phyloP scores from a whole-genome alignment of 2,797 vertebrate genomes.

The Diplodus sargus region DNA sequence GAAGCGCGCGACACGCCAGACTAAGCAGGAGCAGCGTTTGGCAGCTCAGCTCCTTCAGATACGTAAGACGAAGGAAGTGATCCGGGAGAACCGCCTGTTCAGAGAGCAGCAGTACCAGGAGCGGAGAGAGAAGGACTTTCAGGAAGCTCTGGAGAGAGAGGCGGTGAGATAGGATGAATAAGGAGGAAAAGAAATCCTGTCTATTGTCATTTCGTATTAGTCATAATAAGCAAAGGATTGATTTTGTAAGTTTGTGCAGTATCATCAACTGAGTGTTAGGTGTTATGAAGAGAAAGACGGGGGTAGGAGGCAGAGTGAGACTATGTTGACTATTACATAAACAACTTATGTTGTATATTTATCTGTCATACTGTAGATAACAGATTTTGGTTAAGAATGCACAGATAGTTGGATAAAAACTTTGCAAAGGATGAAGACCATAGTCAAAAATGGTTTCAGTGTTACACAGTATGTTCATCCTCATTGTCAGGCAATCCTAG shows the following conservation, averaged over 20 bases:
- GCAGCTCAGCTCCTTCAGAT: slow-evolving; percentile 91
- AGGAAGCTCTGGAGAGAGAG: slow-evolving; percentile 91
- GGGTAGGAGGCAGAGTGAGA: slow-evolving; percentile 2
- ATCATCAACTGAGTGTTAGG: slow-evolving; percentile 23
- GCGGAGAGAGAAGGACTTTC: slow-evolving; percentile 88
- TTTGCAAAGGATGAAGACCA: not conserved
- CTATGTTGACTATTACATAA: not conserved
- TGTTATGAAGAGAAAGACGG: slow-evolving; percentile 8
- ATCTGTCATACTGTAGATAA: not conserved
- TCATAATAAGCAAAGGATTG: not conserved
- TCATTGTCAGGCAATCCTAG: not conserved
- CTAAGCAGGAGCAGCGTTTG: slow-evolving; percentile 91
- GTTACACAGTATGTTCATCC: slow-evolving; percentile 33
- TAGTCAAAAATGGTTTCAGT: slow-evolving; percentile 35
- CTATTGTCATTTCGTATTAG: slow-evolving; percentile 26
- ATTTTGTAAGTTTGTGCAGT: slow-evolving; percentile 14
- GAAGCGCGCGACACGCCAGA: slow-evolving; percentile 89
- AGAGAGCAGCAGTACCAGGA: slow-evolving; percentile 92
- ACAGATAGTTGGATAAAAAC: slow-evolving; percentile 25
- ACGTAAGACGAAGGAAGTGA: slow-evolving; percentile 90
- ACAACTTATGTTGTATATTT: slow-evolving; percentile 13
- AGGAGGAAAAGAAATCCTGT: slow-evolving; percentile 40
- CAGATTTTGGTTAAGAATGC: slow-evolving; percentile 6
- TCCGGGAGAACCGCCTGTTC: slow-evolving; percentile 91
- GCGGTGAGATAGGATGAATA: slow-evolving; percentile 85